Evolutionary conservation across 2,888 invertebrate genomes (phyloP), one percentile per base, ranked within the genome.

Genomic region (Camptogramma bilineatum): DNA sequence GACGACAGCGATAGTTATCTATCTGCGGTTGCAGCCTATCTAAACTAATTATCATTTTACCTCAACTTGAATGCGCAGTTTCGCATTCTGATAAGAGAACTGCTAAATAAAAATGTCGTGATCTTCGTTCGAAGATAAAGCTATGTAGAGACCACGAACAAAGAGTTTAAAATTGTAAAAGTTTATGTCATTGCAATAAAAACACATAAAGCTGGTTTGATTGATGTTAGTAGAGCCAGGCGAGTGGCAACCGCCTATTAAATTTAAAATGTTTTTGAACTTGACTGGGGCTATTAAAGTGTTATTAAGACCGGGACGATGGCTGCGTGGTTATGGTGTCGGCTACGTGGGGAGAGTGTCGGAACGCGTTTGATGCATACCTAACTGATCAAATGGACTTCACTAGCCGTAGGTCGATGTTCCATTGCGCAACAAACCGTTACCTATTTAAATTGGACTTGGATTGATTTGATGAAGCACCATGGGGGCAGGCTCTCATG

Each of bases 401-500:
- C 79, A 78, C 77, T 68, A 78, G 74, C 70, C 76, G 72, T 78
- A 83, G 92, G 90, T 91, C 91, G 88, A 83, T 84, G 91, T 82
- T 85, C 83, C 83, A 82, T 91, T 90, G 87, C 87, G 85, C 86
- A 89, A 90, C 87, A 85, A 86, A 83, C 87, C 86, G 87, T 90
- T 90, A 87, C 86, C 85, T 87, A 87, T 88, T 89, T 87, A 88
- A 90, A 91, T 90, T 90, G 87, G 82, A 84, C 84, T 86, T 81
- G 82, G 85, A 89, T 86, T 83, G 79, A 82, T 84, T 84, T 82
- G 80, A 85, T 83, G 81, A 80, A 80, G 73, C 74, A 81, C 80
- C 73, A 74, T 72, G 71, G 73, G 72, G 73, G 72, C 67, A 62
- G 69, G 69, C 76, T 74, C 73, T 78, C 74, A 66, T 76, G 74